These are phyloP conservation scores for Gerris lacustris DNA, from an alignment of 2,888 invertebrate species.

Conservation along the genomic window DNA sequence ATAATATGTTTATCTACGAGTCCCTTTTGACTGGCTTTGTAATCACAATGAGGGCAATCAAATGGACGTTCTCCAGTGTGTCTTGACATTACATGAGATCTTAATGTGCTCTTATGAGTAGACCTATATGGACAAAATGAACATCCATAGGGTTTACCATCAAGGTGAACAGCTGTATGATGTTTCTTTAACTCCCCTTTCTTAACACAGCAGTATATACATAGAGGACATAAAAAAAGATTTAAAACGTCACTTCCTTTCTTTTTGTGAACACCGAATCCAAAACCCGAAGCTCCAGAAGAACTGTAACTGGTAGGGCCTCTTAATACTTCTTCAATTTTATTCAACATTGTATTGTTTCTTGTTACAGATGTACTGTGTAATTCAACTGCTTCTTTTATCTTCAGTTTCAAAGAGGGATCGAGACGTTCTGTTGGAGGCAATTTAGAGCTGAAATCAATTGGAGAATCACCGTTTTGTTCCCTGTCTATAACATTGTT, in stretches of 20 bases:
- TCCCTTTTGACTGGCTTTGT: background rate
- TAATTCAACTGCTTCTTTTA: background rate
- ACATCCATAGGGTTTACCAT: background rate
- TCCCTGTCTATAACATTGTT: background rate
- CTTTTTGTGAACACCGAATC: background rate
- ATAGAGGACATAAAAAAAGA: background rate
- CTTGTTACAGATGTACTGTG: background rate
- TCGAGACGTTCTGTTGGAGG: background rate
- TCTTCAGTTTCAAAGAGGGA: background rate
- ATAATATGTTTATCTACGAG: slow-evolving; percentile 31
- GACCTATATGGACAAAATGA: background rate
- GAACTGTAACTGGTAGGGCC: background rate
- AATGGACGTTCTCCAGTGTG: background rate
- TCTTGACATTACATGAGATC: background rate
- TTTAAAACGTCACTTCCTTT: background rate
- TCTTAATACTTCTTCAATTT: background rate
- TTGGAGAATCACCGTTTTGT: background rate
- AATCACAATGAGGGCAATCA: background rate
- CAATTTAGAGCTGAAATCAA: background rate
- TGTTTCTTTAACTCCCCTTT: background rate
- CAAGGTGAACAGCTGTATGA: background rate
- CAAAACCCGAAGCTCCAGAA: background rate
- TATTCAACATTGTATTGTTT: background rate
- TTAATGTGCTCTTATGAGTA: background rate
- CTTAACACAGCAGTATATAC: background rate